Base-by-base conservation (phyloP, 2,113 vertebrate species). In the Apaloderma vittatum region DNA sequence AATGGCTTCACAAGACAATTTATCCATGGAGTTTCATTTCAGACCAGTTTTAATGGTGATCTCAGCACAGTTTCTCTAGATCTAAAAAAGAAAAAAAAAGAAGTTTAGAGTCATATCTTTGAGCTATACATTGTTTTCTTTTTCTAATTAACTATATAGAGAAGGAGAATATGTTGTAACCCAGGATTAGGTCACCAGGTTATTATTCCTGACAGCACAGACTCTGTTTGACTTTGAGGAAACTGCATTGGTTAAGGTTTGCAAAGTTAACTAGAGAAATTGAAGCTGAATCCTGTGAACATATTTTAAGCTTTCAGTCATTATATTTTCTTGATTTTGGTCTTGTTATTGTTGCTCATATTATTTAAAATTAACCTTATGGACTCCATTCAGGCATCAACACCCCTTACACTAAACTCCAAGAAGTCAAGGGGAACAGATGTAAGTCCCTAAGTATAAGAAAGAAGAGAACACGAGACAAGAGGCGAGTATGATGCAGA, bases 151-250 rank as follows among this genome's bases (percentile, higher is more conserved):
- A 54, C 19, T 79, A 1, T 66, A 82, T 82, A 21, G 58, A 73
- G 70, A 32, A 85, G 30, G 62, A 82, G 20, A 17, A 62, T 30
- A 87, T 54, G 20, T 90, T 79, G 36, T 11, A 70, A 61, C 54
- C 15, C 67, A 29, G n/a, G 62, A 51, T 86, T 83, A 86, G 78
- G 78, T 93, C 84, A 87, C 32, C 62, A 91, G 71, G 62, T 65
- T 94, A 79, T 82, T 93, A 83, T 70, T 94, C 30, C 51, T 66
- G 74, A 91, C 54, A 78, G 52, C 77, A 70, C n/a, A 73, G 40
- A 30, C 71, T 87, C 4, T 81, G 24, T 51, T 32, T 14, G 29
- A 61, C 73, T 74, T 79, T 2, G 1, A 92, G 70, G 78, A 93
- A 95, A 89, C 91, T 27, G 62, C 34, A 62, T n/a, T 48, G 66